Percentiles rank a stretch among this genome's conserved stretches.
Conservation (phyloP, 2,113 vertebrate genomes). For the Seriola rivoliana region DNA sequence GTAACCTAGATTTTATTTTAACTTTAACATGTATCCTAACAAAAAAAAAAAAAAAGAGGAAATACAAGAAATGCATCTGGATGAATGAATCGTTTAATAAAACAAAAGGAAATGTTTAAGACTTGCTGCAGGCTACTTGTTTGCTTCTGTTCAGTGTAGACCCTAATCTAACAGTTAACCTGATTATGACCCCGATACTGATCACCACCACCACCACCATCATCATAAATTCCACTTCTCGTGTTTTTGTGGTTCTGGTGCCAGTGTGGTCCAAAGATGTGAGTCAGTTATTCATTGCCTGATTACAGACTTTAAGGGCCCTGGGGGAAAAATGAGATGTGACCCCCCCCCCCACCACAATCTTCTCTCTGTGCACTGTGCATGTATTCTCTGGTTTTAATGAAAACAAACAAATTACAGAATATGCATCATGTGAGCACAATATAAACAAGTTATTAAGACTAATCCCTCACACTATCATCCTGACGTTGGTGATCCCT, state of each 20-base stretch:
- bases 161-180: not conserved
- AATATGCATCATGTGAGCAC: not conserved
- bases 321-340: not conserved
- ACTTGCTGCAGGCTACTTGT: not conserved
- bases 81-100: not conserved
- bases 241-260: not conserved
- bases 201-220: not conserved
- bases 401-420: not conserved
- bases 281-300: not conserved
- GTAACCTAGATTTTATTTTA: not conserved
- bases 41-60: conserved; percentile 1
- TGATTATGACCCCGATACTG: not conserved
- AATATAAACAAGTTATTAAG: not conserved
- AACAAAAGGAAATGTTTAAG: not conserved
- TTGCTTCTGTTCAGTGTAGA: not conserved
- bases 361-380: not conserved
- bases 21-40: not conserved
- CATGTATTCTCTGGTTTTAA: not conserved
- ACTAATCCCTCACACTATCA: not conserved
- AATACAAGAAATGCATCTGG: not conserved
- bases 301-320: not conserved
- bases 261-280: not conserved
- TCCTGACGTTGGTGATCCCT: not conserved
- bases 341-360: not conserved
- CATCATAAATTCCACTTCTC: not conserved